Percentiles rank a stretch among this genome's conserved stretches.
phyloP scores from a whole-genome alignment of 2,797 vertebrate genomes.

The Chelidonichthys spinosus region DNA sequence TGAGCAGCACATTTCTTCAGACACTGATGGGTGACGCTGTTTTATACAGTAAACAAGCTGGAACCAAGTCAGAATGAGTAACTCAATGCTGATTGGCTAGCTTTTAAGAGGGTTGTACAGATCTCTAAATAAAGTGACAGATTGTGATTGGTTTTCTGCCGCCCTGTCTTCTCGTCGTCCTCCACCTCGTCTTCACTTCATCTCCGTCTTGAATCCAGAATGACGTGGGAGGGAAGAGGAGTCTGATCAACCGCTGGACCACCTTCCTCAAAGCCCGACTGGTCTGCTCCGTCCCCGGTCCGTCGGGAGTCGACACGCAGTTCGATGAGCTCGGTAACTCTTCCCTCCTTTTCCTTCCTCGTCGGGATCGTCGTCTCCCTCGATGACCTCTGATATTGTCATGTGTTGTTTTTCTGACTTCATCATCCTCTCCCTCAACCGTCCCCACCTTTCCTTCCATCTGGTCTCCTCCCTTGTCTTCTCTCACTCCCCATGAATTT shows the following conservation, averaged over 20 bases:
- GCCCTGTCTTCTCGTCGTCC: neutral
- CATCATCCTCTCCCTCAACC: slow-evolving; percentile 6
- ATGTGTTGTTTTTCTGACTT: slow-evolving; percentile 9
- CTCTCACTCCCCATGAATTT: neutral
- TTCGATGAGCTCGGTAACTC: slow-evolving; percentile 87
- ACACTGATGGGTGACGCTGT: no score
- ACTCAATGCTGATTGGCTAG: no score
- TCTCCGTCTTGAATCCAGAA: slow-evolving; percentile 75
- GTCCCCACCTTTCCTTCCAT: slow-evolving; percentile 48
- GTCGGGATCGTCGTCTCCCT: no score
- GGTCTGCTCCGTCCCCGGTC: slow-evolving; percentile 87
- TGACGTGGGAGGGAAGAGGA: slow-evolving; percentile 86
- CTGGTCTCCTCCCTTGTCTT: slow-evolving; percentile 10
- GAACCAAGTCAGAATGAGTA: no score
- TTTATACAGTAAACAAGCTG: no score
- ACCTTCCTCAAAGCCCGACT: slow-evolving; percentile 88
- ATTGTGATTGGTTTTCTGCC: no score
- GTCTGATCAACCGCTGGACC: slow-evolving; percentile 92
- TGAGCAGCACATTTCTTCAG: no score
- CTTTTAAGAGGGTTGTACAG: no score
- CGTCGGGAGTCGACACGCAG: slow-evolving; percentile 86
- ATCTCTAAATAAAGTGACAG: no score
- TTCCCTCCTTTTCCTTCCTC: neutral
- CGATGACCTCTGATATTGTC: no score
- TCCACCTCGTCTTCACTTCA: neutral